These are phyloP conservation scores for Zygothrica quintamaculata DNA, from an alignment of 2,888 invertebrate genomes.

Conservation along the genomic window DNA sequence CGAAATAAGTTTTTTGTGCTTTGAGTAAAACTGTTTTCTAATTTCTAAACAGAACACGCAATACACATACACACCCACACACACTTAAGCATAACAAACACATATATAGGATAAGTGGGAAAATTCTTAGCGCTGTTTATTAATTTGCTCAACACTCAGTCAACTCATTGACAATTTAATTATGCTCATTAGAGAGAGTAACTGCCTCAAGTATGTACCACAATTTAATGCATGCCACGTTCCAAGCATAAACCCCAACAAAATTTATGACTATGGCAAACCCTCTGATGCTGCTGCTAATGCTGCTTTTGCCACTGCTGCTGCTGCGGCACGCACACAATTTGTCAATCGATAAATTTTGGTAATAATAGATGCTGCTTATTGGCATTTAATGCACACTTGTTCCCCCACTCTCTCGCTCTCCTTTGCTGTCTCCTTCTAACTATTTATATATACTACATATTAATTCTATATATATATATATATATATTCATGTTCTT, in stretches of 20 bases:
- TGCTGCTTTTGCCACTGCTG: no score
- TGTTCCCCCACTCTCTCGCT: no score
- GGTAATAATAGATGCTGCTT: conserved; percentile 72
- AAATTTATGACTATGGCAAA: conserved; percentile 57
- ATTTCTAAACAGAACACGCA: conserved; percentile 29
- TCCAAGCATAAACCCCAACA: conserved; percentile 58
- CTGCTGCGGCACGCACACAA: conserved; percentile 63
- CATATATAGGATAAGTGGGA: background rate
- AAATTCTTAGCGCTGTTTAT: conserved; percentile 27
- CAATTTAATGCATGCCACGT: conserved; percentile 71
- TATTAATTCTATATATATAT: conserved; percentile 20
- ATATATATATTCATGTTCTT: conserved; percentile 25
- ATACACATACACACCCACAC: background rate
- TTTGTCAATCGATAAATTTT: conserved; percentile 79
- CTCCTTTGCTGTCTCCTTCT: no score
- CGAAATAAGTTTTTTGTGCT: conserved; percentile 46
- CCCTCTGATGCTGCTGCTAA: no score
- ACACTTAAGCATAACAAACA: background rate
- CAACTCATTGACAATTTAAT: conserved; percentile 60
- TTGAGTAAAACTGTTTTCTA: conserved; percentile 45
- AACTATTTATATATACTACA: no score
- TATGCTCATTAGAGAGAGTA: conserved; percentile 52
- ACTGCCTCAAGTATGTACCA: conserved; percentile 27
- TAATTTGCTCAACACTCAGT: conserved; percentile 32
- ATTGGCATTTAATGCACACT: conserved; percentile 70